These are phyloP conservation scores for Laticauda laticaudata DNA, from an alignment of 2,113 vertebrate species.

Conservation along the genomic window DNA sequence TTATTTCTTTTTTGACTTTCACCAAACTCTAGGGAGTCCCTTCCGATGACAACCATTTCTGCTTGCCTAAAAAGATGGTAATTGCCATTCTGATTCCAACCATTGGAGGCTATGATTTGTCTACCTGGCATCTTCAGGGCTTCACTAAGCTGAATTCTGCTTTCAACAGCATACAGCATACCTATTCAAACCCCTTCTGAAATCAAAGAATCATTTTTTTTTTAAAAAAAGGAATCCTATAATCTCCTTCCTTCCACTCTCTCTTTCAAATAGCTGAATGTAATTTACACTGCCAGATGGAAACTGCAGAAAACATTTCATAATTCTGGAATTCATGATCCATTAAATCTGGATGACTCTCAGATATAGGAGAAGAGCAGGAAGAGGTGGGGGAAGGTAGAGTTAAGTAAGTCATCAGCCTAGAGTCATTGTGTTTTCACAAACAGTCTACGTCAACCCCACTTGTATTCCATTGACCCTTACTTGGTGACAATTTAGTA, in stretches of 20 bases:
- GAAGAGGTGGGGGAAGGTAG: too few species aligned
- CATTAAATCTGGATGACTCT: slow-evolving; percentile 45
- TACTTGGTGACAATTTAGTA: too few species aligned
- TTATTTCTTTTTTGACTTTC: slow-evolving; percentile 84
- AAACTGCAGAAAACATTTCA: slow-evolving; percentile 14
- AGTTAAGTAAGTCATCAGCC: too few species aligned
- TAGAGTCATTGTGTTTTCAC: too few species aligned
- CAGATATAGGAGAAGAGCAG: neutral
- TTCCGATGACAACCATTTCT: neutral
- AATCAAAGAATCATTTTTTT: slow-evolving; percentile 26
- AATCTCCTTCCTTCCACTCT: neutral
- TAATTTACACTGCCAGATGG: slow-evolving; percentile 11
- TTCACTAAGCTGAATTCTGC: neutral
- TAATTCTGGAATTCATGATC: neutral
- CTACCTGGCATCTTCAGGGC: neutral
- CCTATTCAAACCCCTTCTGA: slow-evolving; percentile 20
- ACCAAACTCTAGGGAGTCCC: slow-evolving; percentile 54
- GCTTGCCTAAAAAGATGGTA: neutral
- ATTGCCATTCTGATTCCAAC: neutral
- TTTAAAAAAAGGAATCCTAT: slow-evolving; percentile 23
- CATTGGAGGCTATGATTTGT: neutral
- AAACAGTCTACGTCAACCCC: too few species aligned
- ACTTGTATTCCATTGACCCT: too few species aligned
- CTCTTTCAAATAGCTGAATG: slow-evolving; percentile 25
- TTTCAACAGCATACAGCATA: neutral